Base-by-base conservation (phyloP, 1,140 invertebrate species). In the Melipona quadrifasciata region DNA sequence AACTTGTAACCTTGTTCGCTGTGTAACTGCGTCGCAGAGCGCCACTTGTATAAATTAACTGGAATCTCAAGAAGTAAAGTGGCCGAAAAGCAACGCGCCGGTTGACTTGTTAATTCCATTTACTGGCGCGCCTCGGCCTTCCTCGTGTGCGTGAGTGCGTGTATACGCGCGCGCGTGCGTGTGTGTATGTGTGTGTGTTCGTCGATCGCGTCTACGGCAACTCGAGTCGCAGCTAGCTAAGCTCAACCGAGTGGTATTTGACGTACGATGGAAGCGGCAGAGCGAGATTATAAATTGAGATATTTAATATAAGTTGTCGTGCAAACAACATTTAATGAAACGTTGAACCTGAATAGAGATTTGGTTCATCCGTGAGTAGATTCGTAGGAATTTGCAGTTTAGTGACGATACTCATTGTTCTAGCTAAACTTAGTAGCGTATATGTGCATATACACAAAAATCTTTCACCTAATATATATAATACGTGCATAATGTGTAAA, bases 51-150 rank as follows among this genome's bases (percentile, higher is more conserved):
- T 94, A 93, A 94, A 94, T 94, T 94, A 94, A 92, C 92, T 92
- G 76, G 92, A 92, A 93, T 93, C 92, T 93, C 92, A 93, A 93
- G 93, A 93, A 93, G 89, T 19, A 92, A 93, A 93, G 91, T 93
- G 92, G 87, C 86, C 87, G 86, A 77, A 86, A 87, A 92, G 91
- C 81, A 92, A 91, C 90, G 89, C 90, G 91, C 91, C 92, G 93
- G 92, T 93, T 94, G 93, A 94, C 92, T 93, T 94, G 93, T 92
- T 94, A 94, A 94, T 94, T 90, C 90, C 93, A 93, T 93, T 93
- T 93, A 93, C 92, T 90, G 89, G 87, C 88, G 68, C 47, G 79
- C 34, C 76, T 65, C n/a, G 16, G 14, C n/a, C 14, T 65, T 65
- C 16, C 16, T 31, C 76, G 34, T 19, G 34, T 21, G 57, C 19